Evolutionary conservation across 2,797 vertebrate genomes (phyloP), one percentile per base, ranked within the genome.

Genomic region (Sebastes iracundus): DNA sequence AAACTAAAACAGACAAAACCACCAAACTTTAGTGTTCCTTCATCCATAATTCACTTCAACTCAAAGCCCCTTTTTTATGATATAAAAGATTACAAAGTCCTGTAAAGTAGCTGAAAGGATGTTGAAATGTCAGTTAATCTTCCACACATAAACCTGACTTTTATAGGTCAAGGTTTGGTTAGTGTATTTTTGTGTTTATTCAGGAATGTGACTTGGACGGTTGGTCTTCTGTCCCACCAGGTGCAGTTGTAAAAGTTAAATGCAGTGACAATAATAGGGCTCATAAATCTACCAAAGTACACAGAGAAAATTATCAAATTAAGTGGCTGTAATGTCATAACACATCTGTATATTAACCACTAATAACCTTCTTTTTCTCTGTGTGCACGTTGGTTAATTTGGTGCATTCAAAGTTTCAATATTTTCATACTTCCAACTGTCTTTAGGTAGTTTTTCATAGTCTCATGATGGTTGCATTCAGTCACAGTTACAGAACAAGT

Each of bases 301-400:
- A 63, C 0, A 7, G 27, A 52, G 59, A 61, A 55, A 35, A 4
- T 11, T 2, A 30, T 3, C 0, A 42, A 59, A 8, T 20, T 22
- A 46, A 53, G 6, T 14, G 32, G 1, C 22, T 35, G 0, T 20
- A 6, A 20, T 25, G 20, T 9, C 1, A 9, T 2, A 9, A 0
- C 2, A 49, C 14, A n/a, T n/a, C 1, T 13, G 46, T 46, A 28
- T 22, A n/a, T 28, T 22, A 42, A 66, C 7, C 30, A n/a, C n/a
- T 38, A 49, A 0, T 10, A 22, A 28, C 12, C 6, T 2, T 22
- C 4, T 12, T 30, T 28, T 46, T 18, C 4, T 61, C 38, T 13
- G 10, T 1, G 4, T 20, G n/a, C 7, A 6, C 18, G 4, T 61
- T 60, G 28, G n/a, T 46, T 28, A 2, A 10, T 35, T 30, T 20